These are phyloP conservation scores for Meiosimyza platycephala DNA, from an alignment of 2,888 invertebrate genomes.

Conservation along the genomic window DNA sequence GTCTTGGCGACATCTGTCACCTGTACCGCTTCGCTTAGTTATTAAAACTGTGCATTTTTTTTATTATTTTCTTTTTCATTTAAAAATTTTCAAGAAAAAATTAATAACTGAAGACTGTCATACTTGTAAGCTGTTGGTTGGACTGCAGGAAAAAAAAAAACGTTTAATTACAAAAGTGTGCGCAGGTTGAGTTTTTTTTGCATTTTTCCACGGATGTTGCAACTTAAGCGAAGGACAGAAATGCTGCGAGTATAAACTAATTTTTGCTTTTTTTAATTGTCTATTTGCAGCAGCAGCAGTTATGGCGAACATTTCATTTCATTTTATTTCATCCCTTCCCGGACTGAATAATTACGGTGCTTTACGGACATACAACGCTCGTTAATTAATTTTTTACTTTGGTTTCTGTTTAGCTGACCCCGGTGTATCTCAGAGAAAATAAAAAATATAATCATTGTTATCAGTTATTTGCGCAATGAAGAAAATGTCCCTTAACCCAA, in stretches of 20 bases:
- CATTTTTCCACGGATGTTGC: slow-evolving; percentile 3
- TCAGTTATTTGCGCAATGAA: background rate
- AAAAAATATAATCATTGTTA: background rate
- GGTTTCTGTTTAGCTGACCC: background rate
- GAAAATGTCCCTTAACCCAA: too few relatives aligned
- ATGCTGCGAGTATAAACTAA: slow-evolving; percentile 24
- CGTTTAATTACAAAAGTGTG: slow-evolving; percentile 32
- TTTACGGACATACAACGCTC: slow-evolving; percentile 1
- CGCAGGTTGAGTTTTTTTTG: slow-evolving; percentile 30
- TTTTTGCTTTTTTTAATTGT: slow-evolving; percentile 27
- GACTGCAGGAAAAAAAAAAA: background rate
- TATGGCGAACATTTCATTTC: slow-evolving; percentile 19
- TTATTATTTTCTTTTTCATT: slow-evolving; percentile 14
- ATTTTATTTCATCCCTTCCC: slow-evolving; percentile 19
- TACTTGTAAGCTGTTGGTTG: slow-evolving; percentile 13
- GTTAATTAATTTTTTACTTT: slow-evolving; percentile 7
- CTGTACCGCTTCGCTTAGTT: slow-evolving; percentile 17
- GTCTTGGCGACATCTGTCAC: slow-evolving; percentile 25
- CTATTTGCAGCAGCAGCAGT: slow-evolving; percentile 26
- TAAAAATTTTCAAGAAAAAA: slow-evolving; percentile 29
- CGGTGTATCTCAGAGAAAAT: background rate
- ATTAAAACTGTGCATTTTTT: slow-evolving; percentile 26
- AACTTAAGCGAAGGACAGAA: background rate
- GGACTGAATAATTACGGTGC: slow-evolving; percentile 25
- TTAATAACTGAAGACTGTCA: slow-evolving; percentile 35